Base-by-base conservation (phyloP, 2,888 invertebrate genomes). In the Prosapia bicincta region DNA sequence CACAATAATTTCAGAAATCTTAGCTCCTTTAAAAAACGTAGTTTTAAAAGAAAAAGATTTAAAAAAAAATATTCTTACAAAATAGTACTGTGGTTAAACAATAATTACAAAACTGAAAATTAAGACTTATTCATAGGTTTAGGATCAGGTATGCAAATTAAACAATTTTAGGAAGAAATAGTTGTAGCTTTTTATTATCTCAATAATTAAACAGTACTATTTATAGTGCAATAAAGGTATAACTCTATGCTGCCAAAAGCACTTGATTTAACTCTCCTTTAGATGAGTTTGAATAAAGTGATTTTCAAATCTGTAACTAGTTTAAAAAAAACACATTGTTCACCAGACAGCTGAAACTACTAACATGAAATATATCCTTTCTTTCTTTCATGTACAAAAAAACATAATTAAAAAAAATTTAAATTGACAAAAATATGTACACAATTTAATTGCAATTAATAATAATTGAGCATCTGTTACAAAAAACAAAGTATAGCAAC, bases 151-250 rank as follows among this genome's bases (percentile, higher is more conserved):
- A n/a, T n/a, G n/a, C n/a, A 13, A 2, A 38, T 38, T 38, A 13
- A 38, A 38, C 5, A 13, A 13, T 38, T 3, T 54, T 74, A 74
- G 74, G 74, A 74, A 74, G 74, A 74, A 74, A 74, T 74, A 74
- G 74, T 74, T 43, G 43, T 74, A 74, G 74, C 74, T 74, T 54
- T 54, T 74, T 74, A 74, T 74, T 74, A 74, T 69, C 74, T 74
- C 74, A 74, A 74, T 74, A 69, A 69, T 69, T 69, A 74, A 69
- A 69, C 69, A 69, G 26, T 74, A 26, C 74, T 74, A 67, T 67
- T 73, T 38, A 74, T 74, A 76, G 76, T 76, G 76, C 76, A 76
- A 75, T 76, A 76, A 76, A 76, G 76, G 72, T 72, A 24, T 67
- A 75, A 43, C 69, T 68, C 76, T 76, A 76, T 72, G 72, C 76